A percentile compares a stretch with the other conserved stretches of the same genome.
Conservation (phyloP, 2,888 invertebrate genomes). For the Epistrophe grossulariae region DNA sequence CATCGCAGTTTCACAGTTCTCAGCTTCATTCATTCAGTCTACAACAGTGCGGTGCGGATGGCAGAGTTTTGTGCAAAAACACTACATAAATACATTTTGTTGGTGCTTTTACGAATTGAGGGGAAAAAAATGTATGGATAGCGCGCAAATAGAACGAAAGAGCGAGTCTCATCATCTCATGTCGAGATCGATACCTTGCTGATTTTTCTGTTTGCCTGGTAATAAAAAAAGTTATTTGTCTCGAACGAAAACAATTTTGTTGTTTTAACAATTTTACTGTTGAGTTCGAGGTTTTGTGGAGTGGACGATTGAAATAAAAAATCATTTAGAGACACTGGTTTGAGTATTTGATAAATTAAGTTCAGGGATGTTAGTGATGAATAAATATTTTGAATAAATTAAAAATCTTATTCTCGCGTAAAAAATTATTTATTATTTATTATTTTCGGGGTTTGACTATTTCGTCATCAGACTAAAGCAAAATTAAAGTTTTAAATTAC, state of each 20-base stretch:
- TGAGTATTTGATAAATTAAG: conserved; percentile 14
- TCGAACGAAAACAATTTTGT: conserved; percentile 77
- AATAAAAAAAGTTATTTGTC: conserved; percentile 78
- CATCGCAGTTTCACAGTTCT: not conserved
- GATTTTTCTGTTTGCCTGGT: conserved; percentile 74
- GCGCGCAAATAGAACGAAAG: conserved; percentile 4
- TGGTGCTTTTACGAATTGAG: conserved; percentile 1
- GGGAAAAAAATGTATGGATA: not conserved
- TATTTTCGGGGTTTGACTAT: no score
- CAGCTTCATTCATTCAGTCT: not conserved
- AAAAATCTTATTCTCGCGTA: no score
- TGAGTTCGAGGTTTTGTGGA: conserved; percentile 9
- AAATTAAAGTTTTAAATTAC: no score
- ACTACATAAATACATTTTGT: not conserved
- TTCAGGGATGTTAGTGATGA: not conserved
- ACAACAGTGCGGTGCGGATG: not conserved
- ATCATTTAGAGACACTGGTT: conserved; percentile 29
- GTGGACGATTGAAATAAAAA: conserved; percentile 11
- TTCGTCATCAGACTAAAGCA: no score
- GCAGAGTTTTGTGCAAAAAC: no score
- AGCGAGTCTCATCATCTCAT: conserved; percentile 72
- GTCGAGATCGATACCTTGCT: not conserved
- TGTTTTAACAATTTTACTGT: conserved; percentile 54
- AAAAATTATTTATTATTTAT: no score
- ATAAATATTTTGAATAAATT: not conserved